A percentile compares a stretch with the other conserved stretches of the same genome.
These are phyloP conservation scores for Scaptomyza graminum DNA, from an alignment of 1,140 invertebrate genomes.

Conservation along the genomic window DNA sequence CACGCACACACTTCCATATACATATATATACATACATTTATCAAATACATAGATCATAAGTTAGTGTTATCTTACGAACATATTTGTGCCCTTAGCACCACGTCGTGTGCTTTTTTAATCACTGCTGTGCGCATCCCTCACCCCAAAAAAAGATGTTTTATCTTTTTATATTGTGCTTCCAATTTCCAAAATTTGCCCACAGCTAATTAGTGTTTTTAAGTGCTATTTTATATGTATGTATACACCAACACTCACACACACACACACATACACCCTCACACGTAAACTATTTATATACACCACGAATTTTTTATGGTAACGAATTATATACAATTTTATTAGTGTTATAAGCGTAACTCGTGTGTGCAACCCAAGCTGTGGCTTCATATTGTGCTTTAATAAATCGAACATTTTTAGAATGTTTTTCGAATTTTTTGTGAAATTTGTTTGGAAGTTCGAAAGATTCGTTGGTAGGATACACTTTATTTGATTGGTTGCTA, in stretches of 20 bases:
- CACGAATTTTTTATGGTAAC: conserved; percentile 73
- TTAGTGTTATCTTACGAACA: conserved; percentile 26
- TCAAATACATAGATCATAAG: conserved; percentile 26
- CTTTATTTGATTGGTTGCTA: conserved; percentile 14
- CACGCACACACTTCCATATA: conserved; percentile 20
- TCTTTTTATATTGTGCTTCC: conserved; percentile 60
- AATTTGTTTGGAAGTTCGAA: too few relatives aligned
- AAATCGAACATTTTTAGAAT: conserved; percentile 36
- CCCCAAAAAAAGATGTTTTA: conserved; percentile 28
- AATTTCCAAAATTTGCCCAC: conserved; percentile 31
- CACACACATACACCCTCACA: conserved; percentile 2
- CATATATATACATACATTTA: conserved; percentile 6
- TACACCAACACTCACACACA: conserved; percentile 4
- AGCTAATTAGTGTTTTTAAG: conserved; percentile 48
- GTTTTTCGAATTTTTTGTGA: background rate
- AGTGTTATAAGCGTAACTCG: conserved; percentile 54
- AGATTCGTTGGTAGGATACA: background rate
- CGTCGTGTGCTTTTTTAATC: conserved; percentile 27
- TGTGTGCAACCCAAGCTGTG: conserved; percentile 63
- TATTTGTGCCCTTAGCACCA: conserved; percentile 23
- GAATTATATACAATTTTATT: conserved; percentile 52
- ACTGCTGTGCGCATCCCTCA: conserved; percentile 20
- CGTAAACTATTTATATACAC: conserved; percentile 65
- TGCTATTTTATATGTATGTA: conserved; percentile 66
- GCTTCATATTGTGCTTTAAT: conserved; percentile 77